Percentiles rank a stretch among this genome's conserved stretches.
These are phyloP conservation scores for Suncus etruscus DNA, from an alignment of 2,113 vertebrate species.

Conservation along the genomic window DNA sequence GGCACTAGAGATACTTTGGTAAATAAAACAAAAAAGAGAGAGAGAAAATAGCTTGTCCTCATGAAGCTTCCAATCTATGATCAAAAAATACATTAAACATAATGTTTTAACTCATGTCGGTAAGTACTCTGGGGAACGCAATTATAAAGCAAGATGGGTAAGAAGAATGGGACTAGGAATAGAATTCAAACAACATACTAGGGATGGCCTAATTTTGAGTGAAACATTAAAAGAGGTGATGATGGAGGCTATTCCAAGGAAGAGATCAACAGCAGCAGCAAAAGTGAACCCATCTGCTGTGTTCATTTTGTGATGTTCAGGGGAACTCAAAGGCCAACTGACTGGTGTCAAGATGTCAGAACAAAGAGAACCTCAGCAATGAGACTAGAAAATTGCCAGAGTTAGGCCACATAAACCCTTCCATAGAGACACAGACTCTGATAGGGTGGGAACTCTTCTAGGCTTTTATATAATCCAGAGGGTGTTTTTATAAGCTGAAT, in stretches of 20 bases:
- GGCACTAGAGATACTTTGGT: neutral
- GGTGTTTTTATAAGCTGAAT: slow-evolving; percentile 17
- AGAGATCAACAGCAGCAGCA: neutral
- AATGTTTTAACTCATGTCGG: neutral
- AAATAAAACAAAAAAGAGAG: neutral
- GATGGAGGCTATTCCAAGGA: neutral
- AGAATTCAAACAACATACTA: neutral
- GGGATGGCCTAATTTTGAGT: neutral
- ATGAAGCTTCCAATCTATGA: neutral
- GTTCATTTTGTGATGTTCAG: neutral
- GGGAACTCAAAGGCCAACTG: neutral
- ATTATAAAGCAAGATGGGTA: neutral
- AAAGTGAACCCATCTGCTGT: neutral
- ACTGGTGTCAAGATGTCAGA: neutral
- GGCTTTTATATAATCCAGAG: neutral
- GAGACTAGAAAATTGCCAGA: neutral
- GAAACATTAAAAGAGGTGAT: neutral
- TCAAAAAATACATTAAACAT: slow-evolving; percentile 25
- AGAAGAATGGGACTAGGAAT: neutral
- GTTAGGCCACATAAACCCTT: neutral
- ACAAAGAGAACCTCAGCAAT: neutral
- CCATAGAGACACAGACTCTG: neutral
- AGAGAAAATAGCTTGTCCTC: neutral
- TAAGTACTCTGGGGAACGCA: neutral
- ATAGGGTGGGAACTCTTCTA: neutral